Conservation (phyloP, 2,113 vertebrate genomes). For the Bothrops jararaca region DNA sequence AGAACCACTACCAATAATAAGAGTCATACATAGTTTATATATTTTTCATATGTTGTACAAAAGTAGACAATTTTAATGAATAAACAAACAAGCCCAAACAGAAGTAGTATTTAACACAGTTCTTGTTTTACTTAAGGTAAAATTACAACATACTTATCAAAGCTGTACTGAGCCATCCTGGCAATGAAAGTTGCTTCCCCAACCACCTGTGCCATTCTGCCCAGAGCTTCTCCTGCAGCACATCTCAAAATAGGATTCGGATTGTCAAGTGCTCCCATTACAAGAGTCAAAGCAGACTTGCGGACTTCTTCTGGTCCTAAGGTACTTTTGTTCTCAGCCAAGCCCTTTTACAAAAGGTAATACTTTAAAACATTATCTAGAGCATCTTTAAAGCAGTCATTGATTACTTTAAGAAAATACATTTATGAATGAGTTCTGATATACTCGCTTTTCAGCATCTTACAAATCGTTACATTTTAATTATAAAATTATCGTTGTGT, state of each 20-base stretch:
- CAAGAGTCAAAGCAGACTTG: conserved; percentile 92
- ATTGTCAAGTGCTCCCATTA: conserved; percentile 97
- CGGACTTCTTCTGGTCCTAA: conserved; percentile 97
- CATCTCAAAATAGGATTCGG: conserved; percentile 96
- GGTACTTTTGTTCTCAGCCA: conserved; percentile 98
- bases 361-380: not conserved
- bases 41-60: not conserved
- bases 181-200: conserved; percentile 97
- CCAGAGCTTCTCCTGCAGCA: conserved; percentile 94
- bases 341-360: conserved; percentile 73
- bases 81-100: not conserved
- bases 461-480: not conserved
- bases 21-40: not conserved
- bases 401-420: not conserved
- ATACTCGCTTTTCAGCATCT: not conserved
- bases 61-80: not conserved
- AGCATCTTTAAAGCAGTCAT: not conserved
- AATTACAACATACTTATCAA: conserved; percentile 87
- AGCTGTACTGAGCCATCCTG: conserved; percentile 97
- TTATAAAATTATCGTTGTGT: not conserved
- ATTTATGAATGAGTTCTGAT: not conserved
- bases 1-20: not conserved
- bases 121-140: conserved; percentile 17
- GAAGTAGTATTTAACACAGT: not conserved
- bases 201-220: conserved; percentile 97